phyloP scores from a whole-genome alignment of 1,140 invertebrate genomes.

The Meloidogyne exigua region DNA sequence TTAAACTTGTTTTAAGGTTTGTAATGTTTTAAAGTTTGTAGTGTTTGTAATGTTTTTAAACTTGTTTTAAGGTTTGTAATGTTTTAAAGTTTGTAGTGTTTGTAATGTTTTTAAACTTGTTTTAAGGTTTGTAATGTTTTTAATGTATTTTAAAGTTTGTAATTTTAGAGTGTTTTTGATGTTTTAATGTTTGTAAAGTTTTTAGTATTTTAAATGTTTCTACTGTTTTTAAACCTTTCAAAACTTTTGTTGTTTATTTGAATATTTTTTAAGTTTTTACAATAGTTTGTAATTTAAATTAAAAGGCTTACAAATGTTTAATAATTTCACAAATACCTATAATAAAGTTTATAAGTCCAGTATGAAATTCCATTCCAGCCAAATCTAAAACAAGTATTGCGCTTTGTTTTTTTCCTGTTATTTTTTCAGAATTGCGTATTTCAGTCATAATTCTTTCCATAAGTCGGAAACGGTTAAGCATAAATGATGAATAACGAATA shows the following conservation, averaged over 20 bases:
- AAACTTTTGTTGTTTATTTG: too few species aligned
- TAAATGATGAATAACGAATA: conserved; percentile 40
- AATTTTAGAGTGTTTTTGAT: too few species aligned
- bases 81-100: neutral
- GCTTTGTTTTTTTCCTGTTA: conserved; percentile 18
- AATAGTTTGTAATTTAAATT: too few species aligned
- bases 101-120: too few species aligned
- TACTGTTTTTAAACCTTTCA: too few species aligned
- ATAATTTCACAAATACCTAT: conserved; percentile 7
- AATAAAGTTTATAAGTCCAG: conserved; percentile 38
- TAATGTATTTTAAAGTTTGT: neutral
- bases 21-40: neutral
- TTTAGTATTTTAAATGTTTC: too few species aligned
- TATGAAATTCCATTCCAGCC: conserved; percentile 33
- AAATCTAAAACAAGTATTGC: conserved; percentile 39
- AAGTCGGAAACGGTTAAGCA: conserved; percentile 42
- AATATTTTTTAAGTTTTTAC: too few species aligned
- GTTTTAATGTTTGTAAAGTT: too few species aligned
- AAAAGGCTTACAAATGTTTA: neutral
- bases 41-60: too few species aligned
- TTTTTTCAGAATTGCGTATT: conserved; percentile 28
- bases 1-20: too few species aligned
- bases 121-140: too few species aligned
- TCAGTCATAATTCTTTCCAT: conserved; percentile 39
- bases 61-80: too few species aligned